Conservation (phyloP, 1,140 invertebrate genomes). For the Rhagoletis pomonella region DNA sequence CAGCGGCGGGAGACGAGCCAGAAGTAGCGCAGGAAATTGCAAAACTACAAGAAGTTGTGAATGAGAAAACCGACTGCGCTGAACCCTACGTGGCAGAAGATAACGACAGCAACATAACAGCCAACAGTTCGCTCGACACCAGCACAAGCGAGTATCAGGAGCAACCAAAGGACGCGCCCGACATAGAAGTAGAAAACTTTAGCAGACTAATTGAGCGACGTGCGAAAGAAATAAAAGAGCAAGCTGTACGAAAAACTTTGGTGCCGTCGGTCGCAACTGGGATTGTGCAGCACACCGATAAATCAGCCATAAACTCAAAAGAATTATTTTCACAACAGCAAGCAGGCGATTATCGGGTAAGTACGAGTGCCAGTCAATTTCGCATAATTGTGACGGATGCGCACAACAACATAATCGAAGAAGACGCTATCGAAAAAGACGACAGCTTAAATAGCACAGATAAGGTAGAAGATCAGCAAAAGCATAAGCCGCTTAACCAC, state of each 20-base stretch:
- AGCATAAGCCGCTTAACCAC: neutral
- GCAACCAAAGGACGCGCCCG: constrained; percentile 66
- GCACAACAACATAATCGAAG: constrained; percentile 70
- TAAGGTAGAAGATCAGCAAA: neutral
- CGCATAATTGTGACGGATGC: constrained; percentile 71
- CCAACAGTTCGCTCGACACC: neutral
- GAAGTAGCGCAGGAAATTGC: neutral
- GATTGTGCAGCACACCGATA: neutral
- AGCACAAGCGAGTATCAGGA: constrained; percentile 55
- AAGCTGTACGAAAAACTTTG: constrained; percentile 51
- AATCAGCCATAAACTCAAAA: neutral
- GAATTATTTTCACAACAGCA: constrained; percentile 30
- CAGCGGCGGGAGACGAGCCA: neutral
- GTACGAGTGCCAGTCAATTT: constrained; percentile 58
- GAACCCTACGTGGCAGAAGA: neutral
- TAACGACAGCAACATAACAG: neutral
- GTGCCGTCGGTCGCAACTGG: neutral
- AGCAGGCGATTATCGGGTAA: neutral
- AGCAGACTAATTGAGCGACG: constrained; percentile 68
- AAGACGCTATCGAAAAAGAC: constrained; percentile 65
- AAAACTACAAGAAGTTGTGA: neutral
- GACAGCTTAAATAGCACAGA: constrained; percentile 47
- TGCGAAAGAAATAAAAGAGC: constrained; percentile 65
- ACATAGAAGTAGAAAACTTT: constrained; percentile 68
- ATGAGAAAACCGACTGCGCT: neutral